A percentile compares a stretch with the other conserved stretches of the same genome.
Evolutionary conservation across 2,797 vertebrate genomes (phyloP).

Genomic region (Buceros bicornis): DNA sequence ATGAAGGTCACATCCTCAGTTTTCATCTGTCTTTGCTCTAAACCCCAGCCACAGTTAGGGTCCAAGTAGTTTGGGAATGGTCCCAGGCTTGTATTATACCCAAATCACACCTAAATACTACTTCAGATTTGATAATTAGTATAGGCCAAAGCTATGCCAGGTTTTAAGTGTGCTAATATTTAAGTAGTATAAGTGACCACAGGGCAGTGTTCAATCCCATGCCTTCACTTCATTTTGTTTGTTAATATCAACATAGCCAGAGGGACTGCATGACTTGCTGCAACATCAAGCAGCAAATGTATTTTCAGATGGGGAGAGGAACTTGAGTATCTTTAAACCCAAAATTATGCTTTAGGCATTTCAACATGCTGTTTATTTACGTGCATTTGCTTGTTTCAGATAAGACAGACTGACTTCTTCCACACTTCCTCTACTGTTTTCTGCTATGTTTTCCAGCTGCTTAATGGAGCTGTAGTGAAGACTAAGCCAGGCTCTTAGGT

Average conservation of each 20-base stretch:
- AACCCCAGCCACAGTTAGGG: not conserved
- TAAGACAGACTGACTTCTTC: not conserved
- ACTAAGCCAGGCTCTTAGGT: not conserved
- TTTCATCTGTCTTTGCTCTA: not conserved
- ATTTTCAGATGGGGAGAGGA: not conserved
- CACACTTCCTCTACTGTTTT: not conserved
- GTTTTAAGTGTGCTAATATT: not conserved
- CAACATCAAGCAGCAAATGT: not conserved
- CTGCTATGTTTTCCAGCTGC: not conserved
- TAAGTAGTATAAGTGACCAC: not conserved
- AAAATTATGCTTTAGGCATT: not conserved
- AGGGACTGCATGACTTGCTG: not conserved
- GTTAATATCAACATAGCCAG: not conserved
- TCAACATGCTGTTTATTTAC: not conserved
- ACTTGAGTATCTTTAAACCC: not conserved
- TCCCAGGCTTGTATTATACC: not conserved
- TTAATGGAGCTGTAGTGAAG: not conserved
- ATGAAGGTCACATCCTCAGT: not conserved
- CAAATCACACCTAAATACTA: not conserved
- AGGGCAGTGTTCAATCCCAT: not conserved
- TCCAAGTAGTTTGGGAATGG: not conserved
- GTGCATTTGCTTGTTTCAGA: not conserved
- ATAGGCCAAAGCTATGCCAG: not conserved
- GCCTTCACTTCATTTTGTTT: not conserved
- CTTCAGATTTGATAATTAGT: not conserved